Conservation (phyloP, 2,113 vertebrate genomes). For the Pithys albifrons region DNA sequence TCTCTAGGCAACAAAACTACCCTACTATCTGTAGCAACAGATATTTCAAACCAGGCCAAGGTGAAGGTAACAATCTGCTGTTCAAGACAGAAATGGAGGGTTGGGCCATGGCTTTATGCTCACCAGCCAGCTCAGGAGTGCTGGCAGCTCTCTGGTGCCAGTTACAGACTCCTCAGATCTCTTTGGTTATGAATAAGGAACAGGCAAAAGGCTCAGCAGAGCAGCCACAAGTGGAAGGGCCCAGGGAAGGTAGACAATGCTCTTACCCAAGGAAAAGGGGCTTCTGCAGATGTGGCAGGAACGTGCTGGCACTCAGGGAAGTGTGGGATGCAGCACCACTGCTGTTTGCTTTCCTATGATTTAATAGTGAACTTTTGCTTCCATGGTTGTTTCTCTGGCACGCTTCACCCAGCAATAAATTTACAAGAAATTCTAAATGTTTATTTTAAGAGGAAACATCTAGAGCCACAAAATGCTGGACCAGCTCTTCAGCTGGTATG, state of each 20-base stretch:
- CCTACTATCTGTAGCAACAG: background rate
- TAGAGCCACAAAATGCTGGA: background rate
- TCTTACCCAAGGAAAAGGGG: background rate
- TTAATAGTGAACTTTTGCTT: background rate
- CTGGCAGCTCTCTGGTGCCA: background rate
- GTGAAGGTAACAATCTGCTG: background rate
- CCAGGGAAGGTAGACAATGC: background rate
- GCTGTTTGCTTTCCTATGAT: background rate
- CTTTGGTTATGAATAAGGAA: background rate
- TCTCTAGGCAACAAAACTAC: background rate
- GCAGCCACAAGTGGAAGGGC: background rate
- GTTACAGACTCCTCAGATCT: background rate
- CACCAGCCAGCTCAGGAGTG: background rate
- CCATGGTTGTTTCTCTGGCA: background rate
- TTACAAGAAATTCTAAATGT: slow-evolving; percentile 11
- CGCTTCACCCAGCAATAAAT: background rate
- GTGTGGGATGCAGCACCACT: background rate
- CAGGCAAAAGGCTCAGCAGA: background rate
- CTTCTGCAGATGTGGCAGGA: background rate
- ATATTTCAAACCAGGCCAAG: background rate
- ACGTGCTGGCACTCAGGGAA: background rate
- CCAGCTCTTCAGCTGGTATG: slow-evolving; percentile 2
- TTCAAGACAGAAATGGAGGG: background rate
- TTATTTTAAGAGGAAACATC: slow-evolving; percentile 29
- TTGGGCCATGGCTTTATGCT: background rate